Evolutionary conservation across 2,113 vertebrate species (phyloP).

Genomic region (Stegostoma tigrinum): DNA sequence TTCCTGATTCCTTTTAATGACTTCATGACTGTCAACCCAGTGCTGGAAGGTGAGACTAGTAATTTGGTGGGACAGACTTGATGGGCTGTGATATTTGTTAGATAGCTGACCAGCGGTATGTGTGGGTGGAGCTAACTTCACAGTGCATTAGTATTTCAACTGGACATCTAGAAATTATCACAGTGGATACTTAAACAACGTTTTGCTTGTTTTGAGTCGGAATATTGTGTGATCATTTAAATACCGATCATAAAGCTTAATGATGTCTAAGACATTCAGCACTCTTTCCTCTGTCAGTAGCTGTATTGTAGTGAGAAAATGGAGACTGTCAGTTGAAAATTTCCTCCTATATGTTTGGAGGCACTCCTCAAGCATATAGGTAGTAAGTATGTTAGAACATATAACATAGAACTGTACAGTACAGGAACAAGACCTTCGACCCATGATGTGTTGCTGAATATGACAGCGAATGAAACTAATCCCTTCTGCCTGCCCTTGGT

Average conservation of each 20-base stretch:
- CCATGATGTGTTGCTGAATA: too few relatives aligned
- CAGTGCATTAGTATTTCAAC: neutral
- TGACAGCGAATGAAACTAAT: too few relatives aligned
- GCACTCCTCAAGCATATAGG: neutral
- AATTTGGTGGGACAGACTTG: too few relatives aligned
- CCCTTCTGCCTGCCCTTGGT: too few relatives aligned
- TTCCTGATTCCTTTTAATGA: neutral
- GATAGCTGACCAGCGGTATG: neutral
- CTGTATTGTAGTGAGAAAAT: neutral
- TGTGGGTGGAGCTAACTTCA: neutral
- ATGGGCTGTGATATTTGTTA: neutral
- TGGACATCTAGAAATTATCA: neutral
- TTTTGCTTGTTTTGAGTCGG: neutral
- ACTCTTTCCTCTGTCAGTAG: neutral
- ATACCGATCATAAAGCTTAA: neutral
- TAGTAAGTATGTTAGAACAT: neutral
- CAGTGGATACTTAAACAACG: neutral
- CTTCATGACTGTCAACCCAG: too few relatives aligned
- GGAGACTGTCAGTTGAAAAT: neutral
- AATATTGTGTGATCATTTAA: neutral
- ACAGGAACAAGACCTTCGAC: too few relatives aligned
- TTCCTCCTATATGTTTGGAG: neutral
- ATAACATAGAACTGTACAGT: too few relatives aligned
- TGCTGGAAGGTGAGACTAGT: too few relatives aligned
- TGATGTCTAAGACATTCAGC: neutral